phyloP scores from a whole-genome alignment of 2,888 invertebrate genomes.

The Agrotis segetum region DNA sequence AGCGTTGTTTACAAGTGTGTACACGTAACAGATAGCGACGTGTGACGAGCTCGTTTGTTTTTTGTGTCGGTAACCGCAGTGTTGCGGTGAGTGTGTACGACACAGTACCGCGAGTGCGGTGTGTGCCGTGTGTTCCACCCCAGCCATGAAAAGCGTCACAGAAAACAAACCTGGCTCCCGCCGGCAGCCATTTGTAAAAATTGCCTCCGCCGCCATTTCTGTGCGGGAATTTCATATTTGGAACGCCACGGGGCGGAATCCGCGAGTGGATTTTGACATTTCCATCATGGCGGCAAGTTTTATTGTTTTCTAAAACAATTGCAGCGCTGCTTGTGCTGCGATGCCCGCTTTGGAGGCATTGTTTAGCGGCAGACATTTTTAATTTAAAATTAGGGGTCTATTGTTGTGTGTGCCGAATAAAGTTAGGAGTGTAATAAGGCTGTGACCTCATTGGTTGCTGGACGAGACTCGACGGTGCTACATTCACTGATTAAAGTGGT shows the following conservation, averaged over 20 bases:
- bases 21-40: slow-evolving; percentile 20
- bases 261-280: slow-evolving; percentile 83
- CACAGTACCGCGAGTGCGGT: slow-evolving; percentile 13
- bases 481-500: neutral
- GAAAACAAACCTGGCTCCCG: slow-evolving; percentile 81
- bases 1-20: slow-evolving; percentile 5
- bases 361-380: slow-evolving; percentile 86
- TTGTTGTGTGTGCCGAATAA: slow-evolving; percentile 66
- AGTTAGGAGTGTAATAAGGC: slow-evolving; percentile 62
- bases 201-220: slow-evolving; percentile 90
- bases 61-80: slow-evolving; percentile 53
- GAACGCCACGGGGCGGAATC: slow-evolving; percentile 87
- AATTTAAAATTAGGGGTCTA: slow-evolving; percentile 85
- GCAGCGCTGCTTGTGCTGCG: slow-evolving; percentile 67
- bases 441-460: slow-evolving; percentile 68
- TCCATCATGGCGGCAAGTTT: slow-evolving; percentile 83
- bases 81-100: slow-evolving; percentile 29
- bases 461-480: neutral
- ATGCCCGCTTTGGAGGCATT: slow-evolving; percentile 83
- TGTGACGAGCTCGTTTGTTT: slow-evolving; percentile 14
- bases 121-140: slow-evolving; percentile 55
- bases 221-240: slow-evolving; percentile 89
- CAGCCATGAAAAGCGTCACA: slow-evolving; percentile 70
- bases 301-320: slow-evolving; percentile 89
- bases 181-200: slow-evolving; percentile 90